Conservation (phyloP, 1,140 invertebrate species). For the Neodiprion pinetum region DNA sequence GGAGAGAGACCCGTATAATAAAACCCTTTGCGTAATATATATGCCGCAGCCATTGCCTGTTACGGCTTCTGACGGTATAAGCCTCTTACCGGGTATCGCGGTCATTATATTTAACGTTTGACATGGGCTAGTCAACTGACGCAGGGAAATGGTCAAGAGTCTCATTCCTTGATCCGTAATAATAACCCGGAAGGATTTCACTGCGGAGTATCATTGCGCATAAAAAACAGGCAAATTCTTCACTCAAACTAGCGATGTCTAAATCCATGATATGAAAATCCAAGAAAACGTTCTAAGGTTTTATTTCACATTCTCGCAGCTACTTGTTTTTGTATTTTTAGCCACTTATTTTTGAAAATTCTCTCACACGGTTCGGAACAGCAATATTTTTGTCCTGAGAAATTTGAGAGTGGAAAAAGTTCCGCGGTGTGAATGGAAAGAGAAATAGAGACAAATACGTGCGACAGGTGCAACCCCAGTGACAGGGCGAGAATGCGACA, state of each 20-base stretch:
- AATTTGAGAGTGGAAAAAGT: too few species aligned
- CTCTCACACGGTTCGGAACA: too few species aligned
- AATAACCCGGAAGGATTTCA: background rate
- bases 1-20: background rate
- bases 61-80: background rate
- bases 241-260: too few species aligned
- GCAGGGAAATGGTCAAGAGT: background rate
- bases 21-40: background rate
- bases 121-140: background rate
- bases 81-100: background rate
- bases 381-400: too few species aligned
- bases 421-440: background rate
- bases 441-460: background rate
- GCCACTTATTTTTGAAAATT: too few species aligned
- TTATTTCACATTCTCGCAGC: too few species aligned
- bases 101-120: slow-evolving; percentile 7
- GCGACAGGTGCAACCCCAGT: background rate
- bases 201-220: background rate
- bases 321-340: too few species aligned
- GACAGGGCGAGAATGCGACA: background rate
- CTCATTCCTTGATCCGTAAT: background rate
- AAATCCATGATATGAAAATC: too few species aligned
- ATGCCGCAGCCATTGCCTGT: background rate
- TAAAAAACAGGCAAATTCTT: too few species aligned
- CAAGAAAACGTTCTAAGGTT: too few species aligned